These are phyloP conservation scores for Origma solitaria DNA, from an alignment of 2,113 vertebrate species.

Conservation along the genomic window DNA sequence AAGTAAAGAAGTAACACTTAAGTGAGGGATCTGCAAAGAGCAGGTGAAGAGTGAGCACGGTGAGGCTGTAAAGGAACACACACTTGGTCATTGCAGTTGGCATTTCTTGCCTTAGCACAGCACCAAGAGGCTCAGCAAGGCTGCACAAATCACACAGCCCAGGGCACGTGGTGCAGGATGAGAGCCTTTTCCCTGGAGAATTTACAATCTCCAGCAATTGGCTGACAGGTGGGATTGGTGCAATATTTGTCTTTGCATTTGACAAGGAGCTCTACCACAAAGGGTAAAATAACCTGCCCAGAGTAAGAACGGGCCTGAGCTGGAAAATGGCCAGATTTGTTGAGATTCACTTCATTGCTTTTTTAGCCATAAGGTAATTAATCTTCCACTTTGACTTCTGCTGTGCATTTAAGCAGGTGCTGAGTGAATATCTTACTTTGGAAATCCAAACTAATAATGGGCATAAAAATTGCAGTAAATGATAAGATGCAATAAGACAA, in stretches of 20 bases:
- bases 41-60: neutral
- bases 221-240: neutral
- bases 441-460: slow-evolving; percentile 40
- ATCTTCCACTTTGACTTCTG: neutral
- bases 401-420: neutral
- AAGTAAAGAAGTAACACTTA: neutral
- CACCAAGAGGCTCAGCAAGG: neutral
- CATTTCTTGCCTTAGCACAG: neutral
- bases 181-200: neutral
- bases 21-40: neutral
- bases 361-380: neutral
- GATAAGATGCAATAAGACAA: slow-evolving; percentile 14
- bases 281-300: neutral
- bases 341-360: neutral
- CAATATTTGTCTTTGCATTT: neutral
- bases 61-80: neutral
- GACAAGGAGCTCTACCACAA: neutral
- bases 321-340: neutral
- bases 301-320: neutral
- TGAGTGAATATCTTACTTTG: neutral
- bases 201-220: neutral
- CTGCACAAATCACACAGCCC: fast-evolving
- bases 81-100: neutral
- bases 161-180: fast-evolving
- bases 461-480: neutral